Conservation (phyloP, 2,113 vertebrate species). For the Anoplopoma fimbria region DNA sequence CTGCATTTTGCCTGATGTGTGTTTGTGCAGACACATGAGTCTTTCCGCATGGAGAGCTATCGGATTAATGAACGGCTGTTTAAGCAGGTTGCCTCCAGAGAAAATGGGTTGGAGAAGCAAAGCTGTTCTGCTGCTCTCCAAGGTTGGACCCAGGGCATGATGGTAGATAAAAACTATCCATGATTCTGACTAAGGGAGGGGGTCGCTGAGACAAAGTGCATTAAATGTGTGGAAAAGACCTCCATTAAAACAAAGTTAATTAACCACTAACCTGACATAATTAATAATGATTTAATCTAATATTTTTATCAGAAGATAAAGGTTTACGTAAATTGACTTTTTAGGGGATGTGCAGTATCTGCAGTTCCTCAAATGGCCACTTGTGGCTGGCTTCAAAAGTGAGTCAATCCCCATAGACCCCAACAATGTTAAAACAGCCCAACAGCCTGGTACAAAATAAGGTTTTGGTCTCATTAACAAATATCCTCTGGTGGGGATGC, state of each 20-base stretch:
- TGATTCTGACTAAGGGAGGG: background rate
- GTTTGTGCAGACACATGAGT: constrained; percentile 4
- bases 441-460: no score
- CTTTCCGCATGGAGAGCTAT: constrained; percentile 11
- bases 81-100: constrained; percentile 20
- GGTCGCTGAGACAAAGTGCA: background rate
- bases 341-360: background rate
- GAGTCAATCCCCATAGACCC: background rate
- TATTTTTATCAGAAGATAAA: background rate
- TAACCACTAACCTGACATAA: background rate
- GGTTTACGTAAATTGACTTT: background rate
- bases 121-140: background rate
- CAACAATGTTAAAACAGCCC: no score
- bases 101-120: background rate
- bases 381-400: background rate
- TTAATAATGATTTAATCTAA: background rate
- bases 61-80: constrained; percentile 39
- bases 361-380: background rate
- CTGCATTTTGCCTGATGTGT: constrained; percentile 11
- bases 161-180: background rate
- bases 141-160: constrained; percentile 6
- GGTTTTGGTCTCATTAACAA: no score
- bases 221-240: background rate
- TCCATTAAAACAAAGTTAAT: background rate
- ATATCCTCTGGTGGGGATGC: no score